Evolutionary conservation across 2,888 invertebrate species (phyloP), one percentile per base, ranked within the genome.

Genomic region (Drosophila tripunctata): DNA sequence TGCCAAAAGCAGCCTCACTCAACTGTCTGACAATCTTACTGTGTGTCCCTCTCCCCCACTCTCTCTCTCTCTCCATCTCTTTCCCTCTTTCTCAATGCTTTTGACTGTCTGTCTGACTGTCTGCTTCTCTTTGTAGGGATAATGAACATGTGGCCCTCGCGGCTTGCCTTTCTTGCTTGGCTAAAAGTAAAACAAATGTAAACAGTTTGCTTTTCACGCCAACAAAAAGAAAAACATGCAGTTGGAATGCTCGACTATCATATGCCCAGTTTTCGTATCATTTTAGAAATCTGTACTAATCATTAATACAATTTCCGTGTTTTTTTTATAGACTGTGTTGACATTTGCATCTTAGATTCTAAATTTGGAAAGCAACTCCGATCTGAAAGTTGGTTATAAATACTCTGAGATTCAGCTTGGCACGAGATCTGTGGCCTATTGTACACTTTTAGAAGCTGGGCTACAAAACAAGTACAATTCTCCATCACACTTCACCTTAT

Each of bases 151-250:
- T 50, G 24, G 12, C 12, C 12, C 47, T 14, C 21, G 48, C 27
- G 21, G 47, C 45, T 27, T 31, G 31, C 21, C 12, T 30, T 62
- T 24, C 56, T 47, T 52, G 57, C 55, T 48, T 44, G 38, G 30
- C 45, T 63, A 41, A 57, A 57, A 64, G 69, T 48, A 58, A 74
- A 71, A 81, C 72, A 77, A 82, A 83, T 82, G 84, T 83, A 83
- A 82, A 79, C 82, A 77, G 84, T 81, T 81, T 79, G 77, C 79
- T 75, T 73, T 83, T 79, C 61, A 75, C 68, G 77, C 72, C 79
- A 17, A 30, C 8, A 21, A 27, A 27, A 10, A 27, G 27, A 27
- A 27, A n/a, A n/a, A n/a, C n/a, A n/a, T n/a, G n/a, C n/a, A n/a
- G n/a, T n/a, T n/a, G n/a, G n/a, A n/a, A n/a, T n/a, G n/a, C n/a